Percentiles rank a stretch among this genome's conserved stretches.
Evolutionary conservation across 2,113 vertebrate species (phyloP).

Genomic region (Periophthalmus modestus): DNA sequence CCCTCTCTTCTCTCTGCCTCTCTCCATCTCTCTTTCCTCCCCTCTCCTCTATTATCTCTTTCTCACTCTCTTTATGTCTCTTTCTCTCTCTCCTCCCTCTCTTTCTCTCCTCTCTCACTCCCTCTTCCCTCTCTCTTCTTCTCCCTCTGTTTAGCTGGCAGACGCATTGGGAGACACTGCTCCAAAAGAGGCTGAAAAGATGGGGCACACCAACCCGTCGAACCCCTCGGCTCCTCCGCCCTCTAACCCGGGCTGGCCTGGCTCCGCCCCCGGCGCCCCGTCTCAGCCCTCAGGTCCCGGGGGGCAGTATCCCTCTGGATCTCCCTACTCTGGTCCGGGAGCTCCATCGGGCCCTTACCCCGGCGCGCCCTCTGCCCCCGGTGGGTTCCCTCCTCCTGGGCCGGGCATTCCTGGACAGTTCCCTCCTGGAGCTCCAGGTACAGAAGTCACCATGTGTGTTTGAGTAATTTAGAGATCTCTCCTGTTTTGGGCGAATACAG

Average conservation of each 20-base stretch:
- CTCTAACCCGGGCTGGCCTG: conserved; percentile 75
- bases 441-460: too few species aligned
- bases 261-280: conserved; percentile 75
- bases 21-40: too few species aligned
- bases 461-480: too few species aligned
- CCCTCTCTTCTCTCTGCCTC: too few species aligned
- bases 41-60: too few species aligned
- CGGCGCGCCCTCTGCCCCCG: conserved; percentile 67
- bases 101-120: too few species aligned
- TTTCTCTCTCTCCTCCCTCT: too few species aligned
- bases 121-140: too few species aligned
- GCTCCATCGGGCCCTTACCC: conserved; percentile 72
- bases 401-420: conserved; percentile 70
- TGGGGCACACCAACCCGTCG: conserved; percentile 67
- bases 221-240: conserved; percentile 64
- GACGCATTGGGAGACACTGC: conserved; percentile 75
- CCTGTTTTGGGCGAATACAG: too few species aligned
- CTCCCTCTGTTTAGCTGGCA: conserved; percentile 59
- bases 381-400: conserved; percentile 62
- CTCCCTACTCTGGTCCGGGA: conserved; percentile 66
- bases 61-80: too few species aligned
- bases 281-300: conserved; percentile 7
- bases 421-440: conserved; percentile 69
- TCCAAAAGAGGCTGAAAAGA: conserved; percentile 62
- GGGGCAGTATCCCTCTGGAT: background rate